These are phyloP conservation scores for Clistopyga incitator DNA, from an alignment of 2,888 invertebrate genomes.

Conservation along the genomic window DNA sequence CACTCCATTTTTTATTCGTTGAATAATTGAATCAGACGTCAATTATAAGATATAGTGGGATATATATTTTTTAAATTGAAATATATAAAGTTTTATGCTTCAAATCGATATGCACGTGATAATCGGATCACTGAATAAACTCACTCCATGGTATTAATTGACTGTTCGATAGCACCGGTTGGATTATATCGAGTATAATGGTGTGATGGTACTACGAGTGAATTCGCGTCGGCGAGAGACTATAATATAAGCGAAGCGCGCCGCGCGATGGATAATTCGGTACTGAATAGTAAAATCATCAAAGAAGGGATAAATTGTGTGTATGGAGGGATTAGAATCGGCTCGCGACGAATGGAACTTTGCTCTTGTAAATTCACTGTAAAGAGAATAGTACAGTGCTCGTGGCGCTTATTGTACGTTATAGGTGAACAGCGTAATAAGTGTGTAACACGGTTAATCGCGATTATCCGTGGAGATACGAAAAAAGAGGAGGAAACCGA, in stretches of 20 bases:
- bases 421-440: not conserved
- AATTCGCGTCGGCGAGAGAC: constrained; percentile 41
- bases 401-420: not conserved
- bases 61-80: not conserved
- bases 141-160: constrained; percentile 58
- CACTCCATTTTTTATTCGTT: too few relatives aligned
- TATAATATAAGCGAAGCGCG: constrained; percentile 42
- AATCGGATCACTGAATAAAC: constrained; percentile 17
- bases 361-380: constrained; percentile 31
- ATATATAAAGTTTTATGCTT: too few relatives aligned
- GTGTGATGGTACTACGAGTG: constrained; percentile 35
- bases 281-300: constrained; percentile 51
- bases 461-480: constrained; percentile 19
- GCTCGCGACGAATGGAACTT: constrained; percentile 26
- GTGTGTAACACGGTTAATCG: not conserved
- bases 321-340: constrained; percentile 39
- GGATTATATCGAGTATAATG: constrained; percentile 38
- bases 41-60: not conserved
- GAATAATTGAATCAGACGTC: not conserved
- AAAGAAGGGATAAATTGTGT: constrained; percentile 62
- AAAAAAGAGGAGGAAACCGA: not conserved
- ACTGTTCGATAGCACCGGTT: constrained; percentile 16
- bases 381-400: constrained; percentile 8
- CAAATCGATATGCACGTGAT: not conserved
- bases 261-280: constrained; percentile 53